Conservation (phyloP, 2,888 invertebrate species). For the Maniola hyperantus region DNA sequence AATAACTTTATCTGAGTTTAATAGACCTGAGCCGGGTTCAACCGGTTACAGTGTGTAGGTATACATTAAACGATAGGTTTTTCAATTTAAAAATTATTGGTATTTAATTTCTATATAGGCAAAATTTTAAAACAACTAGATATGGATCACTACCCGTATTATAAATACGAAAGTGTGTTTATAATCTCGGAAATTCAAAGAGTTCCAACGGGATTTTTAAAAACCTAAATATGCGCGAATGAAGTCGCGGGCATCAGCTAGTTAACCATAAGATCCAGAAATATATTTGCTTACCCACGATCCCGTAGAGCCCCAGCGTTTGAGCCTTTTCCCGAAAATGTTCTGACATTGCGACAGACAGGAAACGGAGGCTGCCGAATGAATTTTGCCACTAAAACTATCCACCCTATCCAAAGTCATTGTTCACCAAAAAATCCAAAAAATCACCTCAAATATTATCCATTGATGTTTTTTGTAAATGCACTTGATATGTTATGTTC, state of each 20-base stretch:
- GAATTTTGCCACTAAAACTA: constrained; percentile 74
- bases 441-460: constrained; percentile 37
- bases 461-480: constrained; percentile 23
- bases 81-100: not conserved
- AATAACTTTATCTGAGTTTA: not conserved
- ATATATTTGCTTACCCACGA: constrained; percentile 84
- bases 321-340: constrained; percentile 85
- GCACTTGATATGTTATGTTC: constrained; percentile 4
- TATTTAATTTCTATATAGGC: not conserved
- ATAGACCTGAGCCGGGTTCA: not conserved
- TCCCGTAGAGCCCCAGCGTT: constrained; percentile 89
- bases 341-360: constrained; percentile 83
- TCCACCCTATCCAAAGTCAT: constrained; percentile 79
- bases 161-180: too few species aligned
- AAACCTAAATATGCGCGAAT: too few species aligned
- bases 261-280: not conserved
- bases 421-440: constrained; percentile 50
- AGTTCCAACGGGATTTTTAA: too few species aligned
- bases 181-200: too few species aligned
- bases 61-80: too few species aligned
- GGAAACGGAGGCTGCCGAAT: constrained; percentile 77
- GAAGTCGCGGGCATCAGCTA: too few species aligned
- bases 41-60: too few species aligned
- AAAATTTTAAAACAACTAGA: not conserved
- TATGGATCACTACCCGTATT: not conserved